phyloP scores from a whole-genome alignment of 2,113 vertebrate genomes.

The Lepus europaeus region DNA sequence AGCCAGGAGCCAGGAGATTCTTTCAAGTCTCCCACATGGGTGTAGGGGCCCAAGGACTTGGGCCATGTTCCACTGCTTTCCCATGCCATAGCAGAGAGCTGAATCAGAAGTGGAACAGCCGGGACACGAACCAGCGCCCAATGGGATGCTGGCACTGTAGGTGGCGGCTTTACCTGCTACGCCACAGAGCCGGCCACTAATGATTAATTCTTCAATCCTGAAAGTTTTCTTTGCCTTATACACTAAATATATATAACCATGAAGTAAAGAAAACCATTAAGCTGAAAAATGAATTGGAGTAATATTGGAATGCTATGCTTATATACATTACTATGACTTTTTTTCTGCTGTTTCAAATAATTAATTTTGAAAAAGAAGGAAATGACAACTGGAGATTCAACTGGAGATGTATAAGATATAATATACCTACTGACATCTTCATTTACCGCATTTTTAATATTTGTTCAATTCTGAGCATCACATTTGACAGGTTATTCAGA shows the following conservation, averaged over 20 bases:
- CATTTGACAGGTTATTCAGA: not conserved
- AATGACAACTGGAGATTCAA: not conserved
- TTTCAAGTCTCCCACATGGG: too few relatives aligned
- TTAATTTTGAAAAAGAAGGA: not conserved
- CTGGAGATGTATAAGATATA: not conserved
- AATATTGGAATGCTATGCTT: not conserved
- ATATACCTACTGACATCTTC: not conserved
- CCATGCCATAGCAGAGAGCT: too few relatives aligned
- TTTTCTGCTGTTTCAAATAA: not conserved
- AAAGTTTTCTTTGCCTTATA: not conserved
- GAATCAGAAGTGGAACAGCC: too few relatives aligned
- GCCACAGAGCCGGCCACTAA: not conserved
- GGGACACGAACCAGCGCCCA: too few relatives aligned
- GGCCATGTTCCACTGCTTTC: too few relatives aligned
- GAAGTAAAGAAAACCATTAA: not conserved
- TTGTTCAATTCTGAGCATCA: not conserved
- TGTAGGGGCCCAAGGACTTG: too few relatives aligned
- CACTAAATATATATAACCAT: not conserved
- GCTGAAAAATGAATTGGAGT: not conserved
- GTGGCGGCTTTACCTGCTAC: too few relatives aligned
- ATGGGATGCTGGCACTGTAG: too few relatives aligned
- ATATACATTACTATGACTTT: not conserved
- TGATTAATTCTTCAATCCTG: not conserved
- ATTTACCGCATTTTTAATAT: not conserved
- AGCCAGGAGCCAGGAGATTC: too few relatives aligned